These are phyloP conservation scores for Ceratothoa steindachneri DNA, from an alignment of 2,888 invertebrate genomes.

Conservation along the genomic window DNA sequence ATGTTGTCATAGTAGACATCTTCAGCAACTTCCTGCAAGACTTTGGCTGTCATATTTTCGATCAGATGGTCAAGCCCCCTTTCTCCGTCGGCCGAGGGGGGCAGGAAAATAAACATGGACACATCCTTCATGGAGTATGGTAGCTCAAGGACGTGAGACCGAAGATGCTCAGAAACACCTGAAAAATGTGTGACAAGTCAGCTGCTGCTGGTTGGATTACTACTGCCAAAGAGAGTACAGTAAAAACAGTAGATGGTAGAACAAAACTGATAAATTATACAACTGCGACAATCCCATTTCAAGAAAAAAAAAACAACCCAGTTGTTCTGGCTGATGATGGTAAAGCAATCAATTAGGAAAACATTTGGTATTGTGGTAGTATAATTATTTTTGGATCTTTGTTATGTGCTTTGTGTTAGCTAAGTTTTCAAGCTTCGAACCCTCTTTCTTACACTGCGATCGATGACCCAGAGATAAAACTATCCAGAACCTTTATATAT, in stretches of 20 bases:
- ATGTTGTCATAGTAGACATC: conserved; percentile 39
- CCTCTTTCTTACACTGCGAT: too few species aligned
- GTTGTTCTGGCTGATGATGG: too few species aligned
- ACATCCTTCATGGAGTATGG: conserved; percentile 50
- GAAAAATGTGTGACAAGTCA: too few species aligned
- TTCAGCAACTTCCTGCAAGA: conserved; percentile 28
- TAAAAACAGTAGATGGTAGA: background rate
- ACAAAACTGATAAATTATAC: background rate
- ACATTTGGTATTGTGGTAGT: too few species aligned
- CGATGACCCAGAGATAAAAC: too few species aligned
- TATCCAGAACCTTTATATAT: too few species aligned
- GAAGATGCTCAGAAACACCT: conserved; percentile 40
- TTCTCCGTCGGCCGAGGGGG: conserved; percentile 48
- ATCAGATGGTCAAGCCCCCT: conserved; percentile 38
- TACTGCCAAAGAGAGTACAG: background rate
- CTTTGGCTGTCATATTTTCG: conserved; percentile 25
- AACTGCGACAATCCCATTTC: background rate
- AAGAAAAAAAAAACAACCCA: background rate
- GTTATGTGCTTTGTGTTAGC: too few species aligned
- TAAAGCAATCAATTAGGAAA: too few species aligned
- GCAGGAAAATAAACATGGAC: conserved; percentile 50
- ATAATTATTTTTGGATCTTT: too few species aligned
- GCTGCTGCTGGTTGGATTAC: too few species aligned
- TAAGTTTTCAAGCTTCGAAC: too few species aligned
- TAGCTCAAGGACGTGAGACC: conserved; percentile 50